Evolutionary conservation across 92 coral and sea anemone species (phyloP), one percentile per base, ranked within the genome.

Genomic region (Micromussa lordhowensis): DNA sequence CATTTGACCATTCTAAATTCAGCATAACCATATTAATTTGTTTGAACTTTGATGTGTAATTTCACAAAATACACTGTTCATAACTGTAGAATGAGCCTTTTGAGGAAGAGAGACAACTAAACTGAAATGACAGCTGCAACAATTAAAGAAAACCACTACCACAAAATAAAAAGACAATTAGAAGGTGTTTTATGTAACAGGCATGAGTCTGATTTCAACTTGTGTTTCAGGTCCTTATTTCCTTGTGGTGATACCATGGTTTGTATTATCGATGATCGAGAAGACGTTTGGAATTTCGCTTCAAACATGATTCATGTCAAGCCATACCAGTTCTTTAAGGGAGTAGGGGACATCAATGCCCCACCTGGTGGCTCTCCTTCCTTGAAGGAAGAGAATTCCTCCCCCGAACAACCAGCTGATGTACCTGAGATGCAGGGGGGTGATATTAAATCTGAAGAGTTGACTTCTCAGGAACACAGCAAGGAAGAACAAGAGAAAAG

Each of bases 241-340:
- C 99, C 99, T 2, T 94, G 98, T 75, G 99, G 98, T 18, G 99
- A 97, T 75, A 93, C 96, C 69, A 97, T 97, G 99, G 99, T 97
- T 44, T 97, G 99, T 85, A 95, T 97, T 57, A 97, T 97, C 14
- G 99, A 97, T 87, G 99, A 97, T 94, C 95, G 99, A 53, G 98
- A 90, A 85, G 99, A 97, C 78, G 96, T 97, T 24, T 97, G 99
- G 99, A 96, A 97, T 90, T 89, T 90, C 68, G 99, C 99, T 59
- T 92, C 98, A 22, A 97, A 96, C 76, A 88, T 97, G 54, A 82
- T 97, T 69, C 94, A 93, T 32, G 99, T 97, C 49, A 97, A 97
- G 68, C 99, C 99, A 10, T 97, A 97, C 88, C 94, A 92, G 94
- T 97, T 94, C 89, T 97, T 97, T 75, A 93, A 93, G 30, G 98